phyloP scores from a whole-genome alignment of 2,888 invertebrate species.

The Anthoptus insignis region DNA sequence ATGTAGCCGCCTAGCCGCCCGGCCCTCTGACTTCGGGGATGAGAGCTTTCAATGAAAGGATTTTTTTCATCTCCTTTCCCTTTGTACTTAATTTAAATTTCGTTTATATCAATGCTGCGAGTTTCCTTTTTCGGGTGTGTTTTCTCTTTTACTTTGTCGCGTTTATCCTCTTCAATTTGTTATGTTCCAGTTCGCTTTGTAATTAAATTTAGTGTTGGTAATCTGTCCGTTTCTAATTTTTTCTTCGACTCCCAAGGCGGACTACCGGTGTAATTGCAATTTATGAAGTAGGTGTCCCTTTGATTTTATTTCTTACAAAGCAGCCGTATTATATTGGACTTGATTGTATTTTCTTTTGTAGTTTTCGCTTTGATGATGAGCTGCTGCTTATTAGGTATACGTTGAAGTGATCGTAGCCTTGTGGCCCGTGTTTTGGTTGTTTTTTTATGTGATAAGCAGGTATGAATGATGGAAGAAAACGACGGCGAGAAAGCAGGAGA shows the following conservation, averaged over 20 bases:
- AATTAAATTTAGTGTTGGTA: constrained; percentile 86
- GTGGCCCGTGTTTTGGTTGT: too few relatives aligned
- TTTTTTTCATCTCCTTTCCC: constrained; percentile 86
- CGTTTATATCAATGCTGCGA: constrained; percentile 87
- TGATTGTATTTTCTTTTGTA: constrained; percentile 66
- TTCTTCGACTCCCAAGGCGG: constrained; percentile 63
- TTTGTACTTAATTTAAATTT: constrained; percentile 88
- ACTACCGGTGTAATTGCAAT: constrained; percentile 82
- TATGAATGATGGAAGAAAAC: too few relatives aligned
- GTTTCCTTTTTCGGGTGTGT: constrained; percentile 85
- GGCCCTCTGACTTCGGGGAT: constrained; percentile 83
- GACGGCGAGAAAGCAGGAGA: too few relatives aligned
- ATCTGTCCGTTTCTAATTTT: constrained; percentile 77
- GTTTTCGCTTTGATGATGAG: constrained; percentile 48
- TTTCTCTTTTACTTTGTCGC: constrained; percentile 87
- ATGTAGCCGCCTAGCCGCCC: constrained; percentile 79
- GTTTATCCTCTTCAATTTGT: constrained; percentile 86
- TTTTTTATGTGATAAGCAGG: too few relatives aligned
- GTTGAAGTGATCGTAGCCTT: too few relatives aligned
- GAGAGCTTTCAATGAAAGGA: constrained; percentile 87
- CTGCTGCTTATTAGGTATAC: too few relatives aligned
- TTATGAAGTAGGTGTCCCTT: constrained; percentile 81
- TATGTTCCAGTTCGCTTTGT: constrained; percentile 84
- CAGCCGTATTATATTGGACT: constrained; percentile 66
- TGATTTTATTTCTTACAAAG: constrained; percentile 70